Percentiles rank a stretch among this genome's conserved stretches.
Conservation (phyloP, 2,113 vertebrate genomes). For the Cygnus buccinator region DNA sequence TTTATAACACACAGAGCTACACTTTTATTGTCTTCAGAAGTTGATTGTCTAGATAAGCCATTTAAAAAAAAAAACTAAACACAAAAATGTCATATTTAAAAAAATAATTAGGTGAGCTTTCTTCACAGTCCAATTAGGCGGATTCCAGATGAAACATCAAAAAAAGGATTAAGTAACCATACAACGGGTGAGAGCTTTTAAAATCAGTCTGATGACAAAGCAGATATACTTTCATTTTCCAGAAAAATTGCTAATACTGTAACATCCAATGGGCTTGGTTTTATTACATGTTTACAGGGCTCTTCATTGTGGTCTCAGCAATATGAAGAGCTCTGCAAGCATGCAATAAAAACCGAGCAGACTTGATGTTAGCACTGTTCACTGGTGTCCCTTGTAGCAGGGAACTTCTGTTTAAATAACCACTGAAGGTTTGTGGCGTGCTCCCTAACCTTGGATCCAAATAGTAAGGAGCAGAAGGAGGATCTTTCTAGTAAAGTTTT, state of each 20-base stretch:
- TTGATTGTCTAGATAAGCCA: constrained; percentile 75
- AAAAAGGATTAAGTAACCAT: constrained; percentile 28
- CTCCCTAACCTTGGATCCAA: constrained; percentile 43
- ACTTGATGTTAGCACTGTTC: constrained; percentile 48
- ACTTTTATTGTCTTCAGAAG: constrained; percentile 75
- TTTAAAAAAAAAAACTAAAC: constrained; percentile 45
- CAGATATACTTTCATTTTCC: constrained; percentile 69
- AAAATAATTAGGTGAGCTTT: constrained; percentile 60
- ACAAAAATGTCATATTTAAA: constrained; percentile 55
- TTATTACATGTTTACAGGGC: constrained; percentile 70
- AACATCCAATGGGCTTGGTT: constrained; percentile 66
- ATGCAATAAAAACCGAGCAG: constrained; percentile 69
- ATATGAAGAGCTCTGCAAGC: constrained; percentile 68
- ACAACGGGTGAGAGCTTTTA: background rate
- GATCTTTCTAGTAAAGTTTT: constrained; percentile 40
- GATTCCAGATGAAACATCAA: constrained; percentile 44
- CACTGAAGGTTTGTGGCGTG: constrained; percentile 8
- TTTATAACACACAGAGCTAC: constrained; percentile 79
- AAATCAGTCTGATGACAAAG: constrained; percentile 61
- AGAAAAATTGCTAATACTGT: constrained; percentile 70
- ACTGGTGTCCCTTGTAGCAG: constrained; percentile 49
- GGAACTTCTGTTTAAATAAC: constrained; percentile 68
- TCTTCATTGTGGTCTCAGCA: constrained; percentile 69
- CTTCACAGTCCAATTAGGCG: constrained; percentile 54
- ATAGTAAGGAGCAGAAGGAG: background rate